Evolutionary conservation across 2,113 vertebrate species (phyloP).

Genomic region (Saimiri boliviensis): DNA sequence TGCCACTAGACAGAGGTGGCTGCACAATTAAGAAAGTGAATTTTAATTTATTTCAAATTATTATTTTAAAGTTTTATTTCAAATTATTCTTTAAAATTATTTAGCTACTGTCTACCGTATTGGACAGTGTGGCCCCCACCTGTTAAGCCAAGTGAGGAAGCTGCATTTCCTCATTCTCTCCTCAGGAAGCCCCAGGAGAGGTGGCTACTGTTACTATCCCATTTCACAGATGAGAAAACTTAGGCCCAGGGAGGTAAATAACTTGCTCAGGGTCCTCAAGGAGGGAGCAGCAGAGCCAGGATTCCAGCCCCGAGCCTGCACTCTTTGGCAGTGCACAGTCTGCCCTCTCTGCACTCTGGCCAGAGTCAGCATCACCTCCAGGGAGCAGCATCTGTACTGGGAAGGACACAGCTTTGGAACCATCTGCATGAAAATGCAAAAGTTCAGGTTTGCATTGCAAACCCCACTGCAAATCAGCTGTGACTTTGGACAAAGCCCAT

Average conservation of each 20-base stretch:
- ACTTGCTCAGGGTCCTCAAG: too few relatives aligned
- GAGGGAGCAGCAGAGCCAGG: not conserved
- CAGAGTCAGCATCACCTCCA: fast-evolving
- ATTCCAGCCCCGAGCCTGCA: not conserved
- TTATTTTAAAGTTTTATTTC: not conserved
- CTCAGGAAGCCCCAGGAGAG: not conserved
- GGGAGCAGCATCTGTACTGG: fast-evolving
- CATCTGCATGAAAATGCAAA: not conserved
- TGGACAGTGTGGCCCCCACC: not conserved
- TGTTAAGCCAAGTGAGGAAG: not conserved
- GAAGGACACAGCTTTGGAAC: not conserved
- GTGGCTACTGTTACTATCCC: too few relatives aligned
- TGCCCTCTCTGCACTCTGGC: not conserved
- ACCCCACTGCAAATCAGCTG: not conserved
- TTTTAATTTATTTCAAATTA: not conserved
- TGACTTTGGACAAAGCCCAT: not conserved
- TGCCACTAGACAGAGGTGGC: not conserved
- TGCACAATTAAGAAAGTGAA: not conserved
- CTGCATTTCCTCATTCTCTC: not conserved
- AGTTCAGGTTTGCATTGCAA: not conserved
- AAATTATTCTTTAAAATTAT: not conserved
- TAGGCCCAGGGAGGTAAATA: too few relatives aligned
- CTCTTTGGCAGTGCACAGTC: not conserved
- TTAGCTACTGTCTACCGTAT: not conserved
- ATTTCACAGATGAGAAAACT: too few relatives aligned